Evolutionary conservation across 2,797 vertebrate genomes (phyloP).

Genomic region (Ctenopoma multispine): DNA sequence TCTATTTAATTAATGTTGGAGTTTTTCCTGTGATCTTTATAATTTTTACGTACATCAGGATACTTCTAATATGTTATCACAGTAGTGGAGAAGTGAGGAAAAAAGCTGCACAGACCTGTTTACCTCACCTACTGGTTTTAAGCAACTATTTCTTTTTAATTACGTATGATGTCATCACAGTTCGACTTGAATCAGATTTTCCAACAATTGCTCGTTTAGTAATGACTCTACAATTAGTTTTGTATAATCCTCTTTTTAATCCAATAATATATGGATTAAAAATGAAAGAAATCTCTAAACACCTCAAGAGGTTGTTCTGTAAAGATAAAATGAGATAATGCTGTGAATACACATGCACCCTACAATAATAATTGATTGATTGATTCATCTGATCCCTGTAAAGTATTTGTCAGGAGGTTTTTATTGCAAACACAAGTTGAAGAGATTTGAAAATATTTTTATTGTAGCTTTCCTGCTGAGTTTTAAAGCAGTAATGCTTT

Average conservation of each 20-base stretch:
- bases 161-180: background rate
- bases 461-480: too few species aligned
- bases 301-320: background rate
- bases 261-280: background rate
- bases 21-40: background rate
- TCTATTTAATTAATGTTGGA: background rate
- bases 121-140: slow-evolving; percentile 28
- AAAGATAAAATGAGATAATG: too few species aligned
- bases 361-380: too few species aligned
- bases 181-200: background rate
- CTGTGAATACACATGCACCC: too few species aligned
- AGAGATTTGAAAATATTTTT: too few species aligned
- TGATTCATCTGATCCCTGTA: too few species aligned
- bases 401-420: too few species aligned
- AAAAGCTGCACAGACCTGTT: background rate
- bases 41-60: background rate
- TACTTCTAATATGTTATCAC: background rate
- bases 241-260: slow-evolving; percentile 38
- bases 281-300: background rate
- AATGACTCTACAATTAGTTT: slow-evolving; percentile 12
- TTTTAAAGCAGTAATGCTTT: too few species aligned
- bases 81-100: background rate
- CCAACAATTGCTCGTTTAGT: background rate
- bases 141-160: background rate
- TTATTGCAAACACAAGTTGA: too few species aligned